Conservation (phyloP, 64 coral and sea anemone species). For the Porites lutea region DNA sequence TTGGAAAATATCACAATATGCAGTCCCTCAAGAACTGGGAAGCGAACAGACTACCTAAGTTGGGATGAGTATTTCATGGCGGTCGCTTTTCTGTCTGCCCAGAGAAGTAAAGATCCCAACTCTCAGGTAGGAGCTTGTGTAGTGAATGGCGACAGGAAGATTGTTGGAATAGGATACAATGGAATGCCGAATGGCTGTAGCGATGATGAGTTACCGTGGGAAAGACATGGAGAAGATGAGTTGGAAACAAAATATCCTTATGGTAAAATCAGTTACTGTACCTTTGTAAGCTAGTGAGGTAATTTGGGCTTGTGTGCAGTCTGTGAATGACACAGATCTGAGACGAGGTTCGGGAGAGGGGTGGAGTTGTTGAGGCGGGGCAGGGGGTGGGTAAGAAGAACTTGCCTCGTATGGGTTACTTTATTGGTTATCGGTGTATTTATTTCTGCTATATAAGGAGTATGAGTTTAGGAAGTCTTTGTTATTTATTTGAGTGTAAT, state of each 20-base stretch:
- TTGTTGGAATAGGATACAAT: constrained; percentile 97
- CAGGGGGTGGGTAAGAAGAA: too few species aligned
- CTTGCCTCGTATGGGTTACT: too few species aligned
- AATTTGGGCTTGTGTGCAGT: too few species aligned
- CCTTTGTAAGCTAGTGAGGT: too few species aligned
- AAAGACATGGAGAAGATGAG: constrained; percentile 67
- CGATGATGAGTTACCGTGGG: constrained; percentile 91
- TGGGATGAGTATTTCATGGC: constrained; percentile 99
- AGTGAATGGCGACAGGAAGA: constrained; percentile 84
- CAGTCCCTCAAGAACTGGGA: constrained; percentile 1
- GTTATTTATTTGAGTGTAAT: too few species aligned
- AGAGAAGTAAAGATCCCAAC: constrained; percentile 90
- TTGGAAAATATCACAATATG: background rate
- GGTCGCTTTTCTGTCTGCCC: constrained; percentile 91
- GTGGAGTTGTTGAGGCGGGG: too few species aligned
- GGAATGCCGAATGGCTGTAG: constrained; percentile 97
- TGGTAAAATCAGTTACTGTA: constrained; percentile 34
- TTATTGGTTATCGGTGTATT: too few species aligned
- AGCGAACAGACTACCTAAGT: constrained; percentile 77
- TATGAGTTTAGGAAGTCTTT: too few species aligned
- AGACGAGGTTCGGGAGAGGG: too few species aligned
- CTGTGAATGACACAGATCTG: too few species aligned
- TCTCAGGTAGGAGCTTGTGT: constrained; percentile 95
- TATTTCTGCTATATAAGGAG: too few species aligned
- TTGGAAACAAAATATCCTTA: constrained; percentile 96